Conservation (phyloP, 1,140 invertebrate species). For the Coenobita brevimanus region DNA sequence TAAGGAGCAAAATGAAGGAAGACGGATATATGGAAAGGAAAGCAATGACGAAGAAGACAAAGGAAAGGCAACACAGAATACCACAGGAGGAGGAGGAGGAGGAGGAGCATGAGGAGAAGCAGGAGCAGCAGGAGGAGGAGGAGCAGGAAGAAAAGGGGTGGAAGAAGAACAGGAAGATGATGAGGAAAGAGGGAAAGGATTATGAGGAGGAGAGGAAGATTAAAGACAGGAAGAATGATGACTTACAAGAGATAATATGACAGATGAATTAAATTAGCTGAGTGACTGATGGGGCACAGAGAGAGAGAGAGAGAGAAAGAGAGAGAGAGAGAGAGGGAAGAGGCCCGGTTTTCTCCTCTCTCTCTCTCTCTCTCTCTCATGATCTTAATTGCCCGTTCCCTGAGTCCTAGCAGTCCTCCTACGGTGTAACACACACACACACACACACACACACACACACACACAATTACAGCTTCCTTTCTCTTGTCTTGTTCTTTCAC, state of each 20-base stretch:
- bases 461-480: too few species aligned
- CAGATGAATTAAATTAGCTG: too few species aligned
- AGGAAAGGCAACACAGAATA: slow-evolving; percentile 26
- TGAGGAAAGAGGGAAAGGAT: neutral
- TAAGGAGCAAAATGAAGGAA: neutral
- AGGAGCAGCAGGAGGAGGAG: slow-evolving; percentile 20
- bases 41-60: slow-evolving; percentile 10
- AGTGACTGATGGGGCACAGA: neutral
- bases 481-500: too few species aligned
- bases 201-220: neutral
- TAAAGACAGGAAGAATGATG: slow-evolving; percentile 1
- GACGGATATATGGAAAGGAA: neutral
- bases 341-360: too few species aligned
- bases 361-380: too few species aligned
- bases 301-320: slow-evolving; percentile 9
- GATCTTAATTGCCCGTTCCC: too few species aligned
- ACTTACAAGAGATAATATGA: too few species aligned
- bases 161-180: slow-evolving; percentile 27
- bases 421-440: too few species aligned
- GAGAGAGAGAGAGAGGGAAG: slow-evolving; percentile 5
- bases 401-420: too few species aligned
- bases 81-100: slow-evolving; percentile 27
- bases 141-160: slow-evolving; percentile 26
- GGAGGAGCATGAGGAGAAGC: slow-evolving; percentile 24
- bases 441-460: too few species aligned